phyloP scores from a whole-genome alignment of 2,888 invertebrate genomes.

The Hyposoter dolosus region DNA sequence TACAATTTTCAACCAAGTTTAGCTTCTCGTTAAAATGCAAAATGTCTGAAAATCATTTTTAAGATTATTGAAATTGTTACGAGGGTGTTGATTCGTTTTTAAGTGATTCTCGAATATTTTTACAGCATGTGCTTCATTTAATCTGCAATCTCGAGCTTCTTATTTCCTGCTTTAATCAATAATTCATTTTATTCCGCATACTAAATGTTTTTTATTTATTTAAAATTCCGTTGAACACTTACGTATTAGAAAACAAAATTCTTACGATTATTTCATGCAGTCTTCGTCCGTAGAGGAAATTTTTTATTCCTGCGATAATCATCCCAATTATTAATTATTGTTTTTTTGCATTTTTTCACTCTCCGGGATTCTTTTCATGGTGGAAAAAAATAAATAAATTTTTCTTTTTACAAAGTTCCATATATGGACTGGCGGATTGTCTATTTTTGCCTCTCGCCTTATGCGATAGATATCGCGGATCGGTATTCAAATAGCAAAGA shows the following conservation, averaged over 20 bases:
- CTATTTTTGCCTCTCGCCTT: slow-evolving; percentile 1
- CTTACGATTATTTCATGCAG: not conserved
- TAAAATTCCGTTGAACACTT: not conserved
- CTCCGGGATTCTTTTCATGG: not conserved
- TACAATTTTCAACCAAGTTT: not conserved
- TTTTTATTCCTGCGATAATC: not conserved
- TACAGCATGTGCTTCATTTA: not conserved
- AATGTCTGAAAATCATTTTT: not conserved
- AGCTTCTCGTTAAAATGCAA: not conserved
- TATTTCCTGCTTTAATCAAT: not conserved
- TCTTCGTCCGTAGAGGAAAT: not conserved
- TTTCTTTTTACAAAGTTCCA: not conserved
- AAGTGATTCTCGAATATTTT: not conserved
- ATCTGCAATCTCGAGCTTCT: not conserved
- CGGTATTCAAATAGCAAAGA: slow-evolving; percentile 7
- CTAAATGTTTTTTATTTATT: not conserved
- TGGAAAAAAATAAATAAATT: not conserved
- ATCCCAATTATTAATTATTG: not conserved
- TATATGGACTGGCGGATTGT: not conserved
- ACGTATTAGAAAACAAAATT: not conserved
- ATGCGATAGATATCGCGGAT: not conserved
- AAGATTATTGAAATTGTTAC: not conserved
- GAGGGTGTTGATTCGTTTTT: not conserved
- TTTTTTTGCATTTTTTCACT: not conserved
- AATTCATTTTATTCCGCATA: not conserved